These are phyloP conservation scores for Saccopteryx leptura DNA, from an alignment of 2,113 vertebrate species.

Conservation along the genomic window DNA sequence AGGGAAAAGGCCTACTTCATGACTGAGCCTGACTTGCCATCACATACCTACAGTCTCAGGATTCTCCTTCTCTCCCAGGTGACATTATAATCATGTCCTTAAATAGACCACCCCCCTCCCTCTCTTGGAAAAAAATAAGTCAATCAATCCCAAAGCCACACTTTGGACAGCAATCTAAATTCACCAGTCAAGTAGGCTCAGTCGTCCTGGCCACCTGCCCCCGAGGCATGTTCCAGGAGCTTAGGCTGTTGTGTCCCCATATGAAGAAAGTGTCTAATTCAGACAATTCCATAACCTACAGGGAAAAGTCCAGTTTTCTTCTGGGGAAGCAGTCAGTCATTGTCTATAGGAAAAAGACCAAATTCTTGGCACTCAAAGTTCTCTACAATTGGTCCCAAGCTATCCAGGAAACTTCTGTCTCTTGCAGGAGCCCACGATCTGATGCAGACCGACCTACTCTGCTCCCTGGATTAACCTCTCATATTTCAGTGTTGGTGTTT, in stretches of 20 bases:
- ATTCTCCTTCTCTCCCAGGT: background rate
- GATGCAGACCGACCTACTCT: background rate
- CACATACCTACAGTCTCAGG: rapidly evolving
- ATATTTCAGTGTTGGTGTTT: background rate
- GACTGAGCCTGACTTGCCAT: rapidly evolving
- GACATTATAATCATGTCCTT: background rate
- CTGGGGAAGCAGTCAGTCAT: background rate
- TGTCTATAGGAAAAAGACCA: background rate
- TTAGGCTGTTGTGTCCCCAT: background rate
- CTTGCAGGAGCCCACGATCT: rapidly evolving
- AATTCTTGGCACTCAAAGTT: background rate
- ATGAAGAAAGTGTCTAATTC: background rate
- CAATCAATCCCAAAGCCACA: background rate
- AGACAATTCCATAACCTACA: no score
- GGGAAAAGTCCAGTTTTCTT: background rate
- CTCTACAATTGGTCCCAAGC: background rate
- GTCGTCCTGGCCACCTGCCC: background rate
- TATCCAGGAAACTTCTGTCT: background rate
- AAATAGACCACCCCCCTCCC: background rate
- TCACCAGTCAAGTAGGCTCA: background rate
- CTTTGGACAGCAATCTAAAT: background rate
- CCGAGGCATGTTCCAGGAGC: background rate
- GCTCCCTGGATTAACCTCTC: background rate
- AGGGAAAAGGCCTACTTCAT: background rate
- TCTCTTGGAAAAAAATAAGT: background rate